Evolutionary conservation across 92 coral and sea anemone species (phyloP).

Genomic region (Ricordea florida): DNA sequence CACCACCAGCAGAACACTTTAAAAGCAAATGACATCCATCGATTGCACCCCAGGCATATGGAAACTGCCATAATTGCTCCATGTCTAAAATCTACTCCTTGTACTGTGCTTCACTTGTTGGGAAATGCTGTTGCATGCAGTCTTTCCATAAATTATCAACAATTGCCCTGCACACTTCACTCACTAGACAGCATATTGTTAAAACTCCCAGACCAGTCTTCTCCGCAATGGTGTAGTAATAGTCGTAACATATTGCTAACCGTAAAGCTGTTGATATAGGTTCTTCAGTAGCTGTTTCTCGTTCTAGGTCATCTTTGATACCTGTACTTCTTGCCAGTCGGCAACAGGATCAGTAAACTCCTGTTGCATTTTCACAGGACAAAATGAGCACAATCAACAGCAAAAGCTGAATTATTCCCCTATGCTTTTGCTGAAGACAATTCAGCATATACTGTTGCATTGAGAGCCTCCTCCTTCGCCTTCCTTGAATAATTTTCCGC

Average conservation of each 20-base stretch:
- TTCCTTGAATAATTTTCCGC: too few relatives aligned
- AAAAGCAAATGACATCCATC: slow-evolving; percentile 58
- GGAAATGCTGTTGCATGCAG: slow-evolving; percentile 21
- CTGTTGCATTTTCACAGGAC: too few relatives aligned
- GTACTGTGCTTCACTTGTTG: slow-evolving; percentile 9
- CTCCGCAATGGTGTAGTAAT: slow-evolving; percentile 28
- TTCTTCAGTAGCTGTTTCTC: too few relatives aligned
- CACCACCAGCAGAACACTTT: slow-evolving; percentile 57
- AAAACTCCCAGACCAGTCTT: slow-evolving; percentile 29
- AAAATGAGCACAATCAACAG: too few relatives aligned
- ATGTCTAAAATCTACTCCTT: slow-evolving; percentile 44
- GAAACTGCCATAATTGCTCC: slow-evolving; percentile 66
- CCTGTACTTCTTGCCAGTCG: too few relatives aligned
- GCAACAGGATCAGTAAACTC: too few relatives aligned
- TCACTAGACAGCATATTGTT: slow-evolving; percentile 7
- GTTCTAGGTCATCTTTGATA: too few relatives aligned
- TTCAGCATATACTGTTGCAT: too few relatives aligned
- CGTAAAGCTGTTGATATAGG: too few relatives aligned
- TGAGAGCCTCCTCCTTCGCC: too few relatives aligned
- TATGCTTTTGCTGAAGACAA: too few relatives aligned
- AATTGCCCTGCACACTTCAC: slow-evolving; percentile 25
- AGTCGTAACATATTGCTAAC: slow-evolving; percentile 12
- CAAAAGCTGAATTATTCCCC: too few relatives aligned
- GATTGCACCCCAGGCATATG: slow-evolving; percentile 57
- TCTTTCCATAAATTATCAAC: slow-evolving; percentile 17